Evolutionary conservation across 2,888 invertebrate genomes (phyloP), one percentile per base, ranked within the genome.

Genomic region (Pardosa pseudoannulata): DNA sequence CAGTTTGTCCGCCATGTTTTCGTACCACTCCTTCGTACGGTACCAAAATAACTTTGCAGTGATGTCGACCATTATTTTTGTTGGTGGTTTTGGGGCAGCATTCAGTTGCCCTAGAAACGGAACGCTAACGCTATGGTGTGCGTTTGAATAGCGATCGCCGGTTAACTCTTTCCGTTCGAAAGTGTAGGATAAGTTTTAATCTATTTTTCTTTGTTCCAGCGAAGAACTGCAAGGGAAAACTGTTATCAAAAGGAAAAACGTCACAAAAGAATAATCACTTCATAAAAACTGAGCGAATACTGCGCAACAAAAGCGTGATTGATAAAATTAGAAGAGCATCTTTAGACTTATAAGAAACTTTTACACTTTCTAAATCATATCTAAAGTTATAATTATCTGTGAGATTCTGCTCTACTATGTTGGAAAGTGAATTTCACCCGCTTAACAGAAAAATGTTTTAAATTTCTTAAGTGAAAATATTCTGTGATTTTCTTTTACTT

Each of bases 21-120:
- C 64, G 56, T 72, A 87, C 80, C 75, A 76, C 80, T 80, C 87
- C 80, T 76, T 76, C 64, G 56, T 72, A 65, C 86, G 79, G 76
- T 76, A 87, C 80, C 80, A 87, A 87, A 87, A 80, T 87, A 87
- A 81, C 72, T 87, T 76, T 19, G 80, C 80, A n/a, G 80, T 80
- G 76, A 76, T 81, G 76, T 80, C 80, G 74, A 80, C 80, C 87
- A 87, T 87, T 71, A 50, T 86, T 74, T 79, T 82, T 82, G 50
- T 73, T 50, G 46, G n/a, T 13, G 27, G 27, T 39, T 39, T 70
- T 41, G 16, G 39, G 13, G 13, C 70, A 41, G 70, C 41, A 27
- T 70, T 70, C 46, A 72, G 82, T 83, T 83, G 82, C 82, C 75
- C 76, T 76, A 83, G 76, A 83, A 76, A 83, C 81, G 56, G 56